phyloP scores from a whole-genome alignment of 2,797 vertebrate species.

The Myoxocephalus aenaeus region DNA sequence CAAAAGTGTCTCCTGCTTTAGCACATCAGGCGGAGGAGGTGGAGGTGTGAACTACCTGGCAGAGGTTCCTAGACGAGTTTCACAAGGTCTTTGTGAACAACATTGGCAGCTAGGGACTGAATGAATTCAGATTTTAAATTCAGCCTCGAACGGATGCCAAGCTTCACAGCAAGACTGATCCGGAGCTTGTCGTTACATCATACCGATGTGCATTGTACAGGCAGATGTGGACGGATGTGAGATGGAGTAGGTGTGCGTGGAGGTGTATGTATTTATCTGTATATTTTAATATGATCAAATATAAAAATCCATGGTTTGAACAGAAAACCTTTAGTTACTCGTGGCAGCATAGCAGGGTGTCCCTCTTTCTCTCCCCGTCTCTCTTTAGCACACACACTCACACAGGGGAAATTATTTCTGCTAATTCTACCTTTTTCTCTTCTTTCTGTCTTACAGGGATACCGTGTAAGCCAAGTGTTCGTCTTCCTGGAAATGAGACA shows the following conservation, averaged over 20 bases:
- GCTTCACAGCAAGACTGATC: slow-evolving; percentile 42
- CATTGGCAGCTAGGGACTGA: slow-evolving; percentile 51
- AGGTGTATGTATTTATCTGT: slow-evolving; percentile 55
- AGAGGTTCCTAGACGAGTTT: slow-evolving; percentile 55
- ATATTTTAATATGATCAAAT: slow-evolving; percentile 55
- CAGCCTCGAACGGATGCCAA: slow-evolving; percentile 44
- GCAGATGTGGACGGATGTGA: slow-evolving; percentile 58
- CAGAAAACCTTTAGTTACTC: slow-evolving; percentile 35
- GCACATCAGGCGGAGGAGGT: slow-evolving; percentile 63
- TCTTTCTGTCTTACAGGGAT: slow-evolving; percentile 76
- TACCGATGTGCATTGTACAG: slow-evolving; percentile 36
- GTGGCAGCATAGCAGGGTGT: neutral
- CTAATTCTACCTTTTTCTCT: slow-evolving; percentile 41
- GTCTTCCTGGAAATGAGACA: slow-evolving; percentile 48
- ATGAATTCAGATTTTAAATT: slow-evolving; percentile 67
- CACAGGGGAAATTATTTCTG: neutral
- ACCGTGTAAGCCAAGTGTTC: slow-evolving; percentile 66
- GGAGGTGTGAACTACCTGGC: slow-evolving; percentile 71
- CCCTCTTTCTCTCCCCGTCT: neutral
- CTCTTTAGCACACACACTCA: slow-evolving; percentile 14
- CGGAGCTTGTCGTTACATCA: slow-evolving; percentile 59
- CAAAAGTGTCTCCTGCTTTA: slow-evolving; percentile 65
- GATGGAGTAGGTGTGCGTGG: slow-evolving; percentile 59
- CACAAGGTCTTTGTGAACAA: slow-evolving; percentile 59
- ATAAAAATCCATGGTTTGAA: slow-evolving; percentile 22